A percentile compares a stretch with the other conserved stretches of the same genome.
Conservation (phyloP, 2,888 invertebrate species). For the Neuroscelio doddi region DNA sequence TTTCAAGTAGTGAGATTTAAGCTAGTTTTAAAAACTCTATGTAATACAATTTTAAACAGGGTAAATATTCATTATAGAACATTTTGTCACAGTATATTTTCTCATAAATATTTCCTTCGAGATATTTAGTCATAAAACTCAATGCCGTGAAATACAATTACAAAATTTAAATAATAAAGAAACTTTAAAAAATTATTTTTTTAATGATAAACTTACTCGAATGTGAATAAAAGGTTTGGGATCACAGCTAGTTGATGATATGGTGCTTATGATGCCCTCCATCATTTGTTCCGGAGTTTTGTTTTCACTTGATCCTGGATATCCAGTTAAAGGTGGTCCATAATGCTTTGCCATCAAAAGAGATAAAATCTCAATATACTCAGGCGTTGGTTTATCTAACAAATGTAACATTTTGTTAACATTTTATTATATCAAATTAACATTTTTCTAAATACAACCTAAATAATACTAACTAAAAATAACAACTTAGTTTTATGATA, state of each 20-base stretch:
- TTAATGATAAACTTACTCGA: slow-evolving; percentile 57
- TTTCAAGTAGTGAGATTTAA: no score
- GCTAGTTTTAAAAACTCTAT: no score
- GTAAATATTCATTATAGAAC: no score
- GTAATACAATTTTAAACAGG: no score
- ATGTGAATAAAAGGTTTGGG: slow-evolving; percentile 67
- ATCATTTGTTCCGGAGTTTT: slow-evolving; percentile 67
- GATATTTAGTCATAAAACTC: no score
- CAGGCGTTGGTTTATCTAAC: slow-evolving; percentile 61
- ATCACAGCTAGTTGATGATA: slow-evolving; percentile 62
- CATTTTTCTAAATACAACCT: no score
- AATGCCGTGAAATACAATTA: neutral
- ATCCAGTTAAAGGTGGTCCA: slow-evolving; percentile 66
- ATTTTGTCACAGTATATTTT: no score
- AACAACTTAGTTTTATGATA: no score
- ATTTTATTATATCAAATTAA: neutral
- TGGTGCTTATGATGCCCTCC: slow-evolving; percentile 65
- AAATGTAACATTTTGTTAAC: slow-evolving; percentile 4
- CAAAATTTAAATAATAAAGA: neutral
- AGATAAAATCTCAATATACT: slow-evolving; percentile 66
- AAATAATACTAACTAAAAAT: no score
- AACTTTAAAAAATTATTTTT: no score
- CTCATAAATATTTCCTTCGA: no score
- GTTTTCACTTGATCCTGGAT: slow-evolving; percentile 65
- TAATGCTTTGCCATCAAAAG: slow-evolving; percentile 64